Conservation (phyloP, 2,797 vertebrate genomes). For the Helarctos malayanus region DNA sequence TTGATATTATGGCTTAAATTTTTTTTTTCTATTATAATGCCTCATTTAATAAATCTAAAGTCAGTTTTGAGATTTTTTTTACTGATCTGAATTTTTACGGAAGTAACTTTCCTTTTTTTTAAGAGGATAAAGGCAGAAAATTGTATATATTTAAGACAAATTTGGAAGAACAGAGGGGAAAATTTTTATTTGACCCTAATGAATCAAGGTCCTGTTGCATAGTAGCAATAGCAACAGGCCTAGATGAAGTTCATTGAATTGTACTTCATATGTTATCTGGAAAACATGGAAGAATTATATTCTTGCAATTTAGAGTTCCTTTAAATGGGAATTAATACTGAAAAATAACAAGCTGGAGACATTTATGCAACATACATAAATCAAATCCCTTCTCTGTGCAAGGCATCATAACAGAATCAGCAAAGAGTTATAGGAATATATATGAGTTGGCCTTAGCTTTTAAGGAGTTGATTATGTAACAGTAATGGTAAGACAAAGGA, state of each 20-base stretch:
- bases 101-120: conserved; percentile 20
- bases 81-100: not conserved
- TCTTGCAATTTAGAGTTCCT: conserved; percentile 49
- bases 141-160: conserved; percentile 24
- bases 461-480: not conserved
- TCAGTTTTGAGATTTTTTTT: conserved; percentile 60
- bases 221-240: not conserved
- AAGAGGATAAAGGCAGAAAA: conserved; percentile 50
- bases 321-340: conserved; percentile 34
- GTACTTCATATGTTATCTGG: conserved; percentile 25
- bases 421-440: not conserved
- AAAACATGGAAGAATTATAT: conserved; percentile 34
- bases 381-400: not conserved
- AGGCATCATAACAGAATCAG: not conserved
- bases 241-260: conserved; percentile 30
- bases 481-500: conserved; percentile 14
- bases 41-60: conserved; percentile 20
- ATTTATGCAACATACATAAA: not conserved
- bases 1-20: conserved; percentile 10
- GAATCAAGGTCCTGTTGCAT: not conserved
- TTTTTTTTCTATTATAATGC: not conserved
- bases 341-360: conserved; percentile 22
- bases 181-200: conserved; percentile 18
- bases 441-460: not conserved
- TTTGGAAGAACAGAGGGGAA: not conserved